Base-by-base conservation (phyloP, 92 coral and sea anemone genomes). In the Epizoanthus rinbou region DNA sequence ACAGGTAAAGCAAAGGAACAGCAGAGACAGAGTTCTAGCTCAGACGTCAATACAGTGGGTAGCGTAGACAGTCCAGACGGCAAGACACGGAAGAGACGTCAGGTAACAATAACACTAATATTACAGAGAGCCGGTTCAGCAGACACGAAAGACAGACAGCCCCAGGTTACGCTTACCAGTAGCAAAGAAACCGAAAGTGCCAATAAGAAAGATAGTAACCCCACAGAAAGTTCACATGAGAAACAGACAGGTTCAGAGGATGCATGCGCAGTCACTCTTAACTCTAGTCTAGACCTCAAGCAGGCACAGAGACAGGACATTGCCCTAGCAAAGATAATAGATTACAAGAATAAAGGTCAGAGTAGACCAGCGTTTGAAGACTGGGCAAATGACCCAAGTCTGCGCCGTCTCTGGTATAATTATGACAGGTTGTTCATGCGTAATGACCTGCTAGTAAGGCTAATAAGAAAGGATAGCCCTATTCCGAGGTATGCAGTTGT, bases 351-450 rank as follows among this genome's bases (percentile, higher is more conserved):
- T 59, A 70, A 69, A 21, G 81, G 85, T 45, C 59, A 58, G 25
- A 58, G 53, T 57, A 35, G 54, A 71, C 73, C 78, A 57, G 19
- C 58, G 60, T 64, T 86, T 14, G 19, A 74, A 2, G 85, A 39
- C 68, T 59, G 85, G 80, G 60, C 74, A 15, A 57, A 28, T 57
- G 81, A 79, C 76, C 70, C 66, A 37, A 70, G n/a, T 28, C 60
- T 85, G 28, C 59, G 56, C 2, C 15, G 76, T 8, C 71, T 80
- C 13, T 86, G 89, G 86, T 64, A 64, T 54, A 69, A 62, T 47
- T 86, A 86, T 57, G 66, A 86, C 31, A 86, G 70, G 22, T 78
- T 86, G 47, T 86, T 86, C 18, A 79, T 86, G 56, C 86, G 74
- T 7, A 73, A 73, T 59, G 67, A 84, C 13, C 19, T 86, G 75